Conservation (phyloP, 2,113 vertebrate species). For the Sinocyclocheilus anshuiensis region DNA sequence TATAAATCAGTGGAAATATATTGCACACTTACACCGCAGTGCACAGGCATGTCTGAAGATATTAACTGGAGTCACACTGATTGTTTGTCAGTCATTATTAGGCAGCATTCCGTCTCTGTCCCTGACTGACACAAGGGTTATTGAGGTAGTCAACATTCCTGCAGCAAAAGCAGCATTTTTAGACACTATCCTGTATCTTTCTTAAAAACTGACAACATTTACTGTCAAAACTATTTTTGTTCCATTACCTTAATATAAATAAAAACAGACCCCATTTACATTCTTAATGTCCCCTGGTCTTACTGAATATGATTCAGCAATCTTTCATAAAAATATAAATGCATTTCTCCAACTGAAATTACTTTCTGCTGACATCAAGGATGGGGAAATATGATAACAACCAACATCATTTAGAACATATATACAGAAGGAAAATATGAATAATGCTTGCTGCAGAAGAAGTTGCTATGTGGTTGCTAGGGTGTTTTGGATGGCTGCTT, state of each 20-base stretch:
- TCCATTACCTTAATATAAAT: background rate
- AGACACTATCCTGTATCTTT: background rate
- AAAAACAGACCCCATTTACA: background rate
- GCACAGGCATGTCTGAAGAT: background rate
- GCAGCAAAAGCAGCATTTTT: background rate
- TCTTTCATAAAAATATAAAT: background rate
- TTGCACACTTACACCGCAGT: background rate
- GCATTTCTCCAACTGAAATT: background rate
- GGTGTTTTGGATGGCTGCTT: background rate
- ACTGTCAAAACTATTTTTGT: background rate
- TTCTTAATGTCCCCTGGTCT: background rate
- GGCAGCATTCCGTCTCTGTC: background rate
- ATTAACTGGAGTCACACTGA: constrained; percentile 21
- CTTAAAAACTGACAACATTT: background rate
- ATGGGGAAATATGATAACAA: background rate
- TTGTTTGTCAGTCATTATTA: constrained; percentile 8
- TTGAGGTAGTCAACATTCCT: background rate
- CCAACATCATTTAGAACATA: background rate
- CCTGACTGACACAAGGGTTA: background rate
- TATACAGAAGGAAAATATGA: background rate
- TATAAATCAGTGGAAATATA: constrained; percentile 23
- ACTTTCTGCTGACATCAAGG: background rate
- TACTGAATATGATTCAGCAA: background rate
- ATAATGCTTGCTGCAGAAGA: background rate
- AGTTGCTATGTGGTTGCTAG: background rate